Evolutionary conservation across 2,113 vertebrate genomes (phyloP), one percentile per base, ranked within the genome.

Genomic region (Geococcyx californianus): DNA sequence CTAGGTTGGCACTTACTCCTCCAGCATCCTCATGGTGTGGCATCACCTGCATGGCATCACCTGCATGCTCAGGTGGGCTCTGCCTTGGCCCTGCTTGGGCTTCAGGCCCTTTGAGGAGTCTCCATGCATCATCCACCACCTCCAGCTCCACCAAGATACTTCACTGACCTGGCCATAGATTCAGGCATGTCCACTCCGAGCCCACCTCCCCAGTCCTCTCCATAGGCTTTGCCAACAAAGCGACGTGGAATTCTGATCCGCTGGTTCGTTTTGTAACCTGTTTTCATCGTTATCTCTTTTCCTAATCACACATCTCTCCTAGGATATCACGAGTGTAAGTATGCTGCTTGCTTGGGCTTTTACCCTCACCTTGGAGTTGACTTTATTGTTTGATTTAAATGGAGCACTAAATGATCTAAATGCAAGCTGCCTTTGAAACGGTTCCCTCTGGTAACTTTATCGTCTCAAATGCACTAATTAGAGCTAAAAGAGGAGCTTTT

Each of bases 241-340:
- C 36, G 1, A 21, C 0, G 11, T 70, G 90, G 74, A 68, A 72
- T 44, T 13, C 38, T 31, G 5, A 45, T 64, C 24, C 20, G 1
- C 70, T 10, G 45, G 66, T 77, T 93, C 54, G 1, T 72, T 52
- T 90, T 90, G 97, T 96, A 95, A 98, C 86, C 83, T 70, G 45
- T 90, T 95, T 49, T 97, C 90, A 8, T 84, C 92, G 16, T 97
- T 98, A 95, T 97, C 95, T 97, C 36, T 69, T 40, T 96, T 49
- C 92, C 96, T 93, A 77, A 88, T 94, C 96, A 40, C 87, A 51
- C 89, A 86, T 68, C 96, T 94, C 95, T 90, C 89, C 16, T 95
- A 97, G 98, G 97, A 97, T 98, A 91, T 98, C 98, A 74, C 97
- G 96, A 97, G 97, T 97, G 98, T 97, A 97, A 98, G 97, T 97